These are phyloP conservation scores for Amiota mariae DNA, from an alignment of 2,888 invertebrate genomes.

Conservation along the genomic window DNA sequence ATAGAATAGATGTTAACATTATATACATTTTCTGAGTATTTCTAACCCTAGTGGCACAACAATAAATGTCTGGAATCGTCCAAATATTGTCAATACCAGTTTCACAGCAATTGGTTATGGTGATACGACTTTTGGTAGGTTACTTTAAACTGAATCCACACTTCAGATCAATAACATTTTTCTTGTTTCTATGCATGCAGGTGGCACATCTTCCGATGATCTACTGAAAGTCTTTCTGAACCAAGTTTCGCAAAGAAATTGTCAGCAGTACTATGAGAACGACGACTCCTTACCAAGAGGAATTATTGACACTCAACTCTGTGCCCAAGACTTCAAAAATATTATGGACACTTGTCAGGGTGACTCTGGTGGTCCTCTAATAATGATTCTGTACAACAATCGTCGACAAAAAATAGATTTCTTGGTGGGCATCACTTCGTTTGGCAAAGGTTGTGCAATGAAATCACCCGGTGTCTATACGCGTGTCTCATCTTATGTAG, in stretches of 20 bases:
- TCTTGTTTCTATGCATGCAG: background rate
- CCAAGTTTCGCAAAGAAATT: slow-evolving; percentile 8
- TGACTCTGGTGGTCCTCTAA: slow-evolving; percentile 21
- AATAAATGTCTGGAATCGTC: slow-evolving; percentile 6
- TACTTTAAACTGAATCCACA: background rate
- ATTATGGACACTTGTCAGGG: slow-evolving; percentile 26
- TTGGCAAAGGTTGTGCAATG: slow-evolving; percentile 20
- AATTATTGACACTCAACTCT: slow-evolving; percentile 18
- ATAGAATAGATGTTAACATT: too few relatives aligned
- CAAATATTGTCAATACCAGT: slow-evolving; percentile 10
- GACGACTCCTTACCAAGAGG: slow-evolving; percentile 7
- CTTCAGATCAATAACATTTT: too few relatives aligned
- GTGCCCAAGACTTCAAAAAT: slow-evolving; percentile 11
- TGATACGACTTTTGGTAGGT: slow-evolving; percentile 29
- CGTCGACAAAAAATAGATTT: background rate
- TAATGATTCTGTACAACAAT: slow-evolving; percentile 8
- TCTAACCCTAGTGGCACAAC: background rate
- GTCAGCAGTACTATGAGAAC: background rate
- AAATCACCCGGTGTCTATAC: slow-evolving; percentile 26
- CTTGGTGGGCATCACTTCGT: slow-evolving; percentile 28
- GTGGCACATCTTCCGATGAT: slow-evolving; percentile 19
- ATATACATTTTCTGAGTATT: too few relatives aligned
- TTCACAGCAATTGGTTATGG: slow-evolving; percentile 30
- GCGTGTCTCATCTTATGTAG: slow-evolving; percentile 13
- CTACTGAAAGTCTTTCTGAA: slow-evolving; percentile 24